Evolutionary conservation across 2,888 invertebrate genomes (phyloP).

Genomic region (Andrena minutula): DNA sequence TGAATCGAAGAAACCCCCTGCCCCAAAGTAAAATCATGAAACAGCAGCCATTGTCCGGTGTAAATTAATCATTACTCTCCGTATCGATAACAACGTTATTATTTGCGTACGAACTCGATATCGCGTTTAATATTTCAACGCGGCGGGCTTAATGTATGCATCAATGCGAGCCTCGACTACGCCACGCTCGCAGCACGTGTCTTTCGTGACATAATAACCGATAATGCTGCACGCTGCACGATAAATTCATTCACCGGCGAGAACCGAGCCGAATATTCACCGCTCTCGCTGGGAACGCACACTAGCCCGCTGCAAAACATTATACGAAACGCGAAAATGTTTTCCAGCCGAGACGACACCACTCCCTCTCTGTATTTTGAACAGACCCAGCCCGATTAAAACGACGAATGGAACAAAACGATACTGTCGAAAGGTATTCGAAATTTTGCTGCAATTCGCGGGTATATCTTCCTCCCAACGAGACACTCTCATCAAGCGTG

Average conservation of each 20-base stretch:
- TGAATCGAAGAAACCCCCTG: not conserved
- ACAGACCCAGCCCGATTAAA: conserved; percentile 6
- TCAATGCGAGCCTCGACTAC: conserved; percentile 22
- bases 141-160: conserved; percentile 31
- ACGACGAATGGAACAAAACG: not conserved
- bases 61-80: conserved; percentile 32
- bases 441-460: not conserved
- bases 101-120: conserved; percentile 42
- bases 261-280: conserved; percentile 47
- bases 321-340: not conserved
- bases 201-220: conserved; percentile 61
- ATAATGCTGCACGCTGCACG: conserved; percentile 50
- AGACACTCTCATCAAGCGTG: too few relatives aligned
- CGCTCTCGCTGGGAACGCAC: conserved; percentile 10
- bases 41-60: conserved; percentile 2
- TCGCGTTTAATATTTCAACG: conserved; percentile 56
- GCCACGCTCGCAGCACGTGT: conserved; percentile 42
- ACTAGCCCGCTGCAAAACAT: not conserved
- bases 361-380: not conserved
- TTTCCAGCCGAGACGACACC: not conserved
- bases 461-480: too few relatives aligned
- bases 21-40: not conserved
- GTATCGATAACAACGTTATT: conserved; percentile 28
- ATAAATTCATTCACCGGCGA: conserved; percentile 56
- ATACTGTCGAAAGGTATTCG: conserved; percentile 10